Conservation (phyloP, 92 coral and sea anemone species). For the Meandrina meandrites region DNA sequence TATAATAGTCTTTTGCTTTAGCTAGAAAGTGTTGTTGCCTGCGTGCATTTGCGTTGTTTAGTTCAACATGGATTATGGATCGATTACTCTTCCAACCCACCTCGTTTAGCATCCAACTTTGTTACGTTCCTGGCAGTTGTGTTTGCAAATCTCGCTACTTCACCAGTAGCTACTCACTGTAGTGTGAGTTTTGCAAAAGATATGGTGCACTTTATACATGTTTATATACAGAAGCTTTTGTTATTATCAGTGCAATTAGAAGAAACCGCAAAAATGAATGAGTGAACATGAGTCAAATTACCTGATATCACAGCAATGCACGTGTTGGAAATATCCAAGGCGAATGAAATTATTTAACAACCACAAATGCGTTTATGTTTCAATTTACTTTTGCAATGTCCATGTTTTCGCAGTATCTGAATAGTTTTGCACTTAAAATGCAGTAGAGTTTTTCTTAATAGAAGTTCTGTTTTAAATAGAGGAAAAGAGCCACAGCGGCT, state of each 20-base stretch:
- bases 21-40: background rate
- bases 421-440: background rate
- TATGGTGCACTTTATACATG: background rate
- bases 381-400: too few species aligned
- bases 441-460: too few species aligned
- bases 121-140: background rate
- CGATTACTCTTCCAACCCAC: background rate
- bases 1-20: too few species aligned
- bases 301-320: background rate
- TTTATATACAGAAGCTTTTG: background rate
- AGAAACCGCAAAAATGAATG: background rate
- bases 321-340: background rate
- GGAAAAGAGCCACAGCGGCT: background rate
- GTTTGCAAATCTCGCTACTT: background rate
- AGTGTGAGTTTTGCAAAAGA: background rate
- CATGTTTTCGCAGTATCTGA: background rate
- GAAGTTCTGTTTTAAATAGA: too few species aligned
- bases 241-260: background rate
- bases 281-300: background rate
- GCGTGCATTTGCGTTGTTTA: background rate
- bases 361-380: background rate
- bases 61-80: background rate
- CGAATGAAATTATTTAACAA: background rate
- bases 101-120: background rate
- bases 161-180: background rate